Conservation (phyloP, 1,140 invertebrate species). For the Psix sp. region DNA sequence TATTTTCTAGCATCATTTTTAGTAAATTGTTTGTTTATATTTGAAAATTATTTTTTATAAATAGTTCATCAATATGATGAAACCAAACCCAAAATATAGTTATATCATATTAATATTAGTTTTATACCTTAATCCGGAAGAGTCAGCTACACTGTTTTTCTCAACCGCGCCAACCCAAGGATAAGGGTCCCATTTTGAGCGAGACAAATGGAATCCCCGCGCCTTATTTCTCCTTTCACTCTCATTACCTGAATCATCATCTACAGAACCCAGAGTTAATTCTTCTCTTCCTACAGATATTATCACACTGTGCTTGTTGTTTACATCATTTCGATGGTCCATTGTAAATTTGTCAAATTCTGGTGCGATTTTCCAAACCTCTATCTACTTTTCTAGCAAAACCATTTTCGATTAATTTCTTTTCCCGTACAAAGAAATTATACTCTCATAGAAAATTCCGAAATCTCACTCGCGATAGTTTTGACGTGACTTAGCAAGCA, state of each 20-base stretch:
- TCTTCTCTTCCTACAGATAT: constrained; percentile 60
- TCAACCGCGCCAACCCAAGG: constrained; percentile 79
- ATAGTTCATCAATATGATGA: no score
- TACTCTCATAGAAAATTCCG: no score
- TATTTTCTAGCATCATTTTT: no score
- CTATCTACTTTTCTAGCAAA: no score
- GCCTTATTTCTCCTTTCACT: constrained; percentile 62
- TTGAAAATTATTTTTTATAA: no score
- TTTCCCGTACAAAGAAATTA: no score
- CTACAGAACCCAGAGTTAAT: constrained; percentile 33
- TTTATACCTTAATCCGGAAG: constrained; percentile 67
- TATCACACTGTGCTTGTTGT: constrained; percentile 21
- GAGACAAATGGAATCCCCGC: constrained; percentile 81
- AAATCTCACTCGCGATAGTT: neutral
- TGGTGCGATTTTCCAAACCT: no score
- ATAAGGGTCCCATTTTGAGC: constrained; percentile 85
- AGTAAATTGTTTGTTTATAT: no score
- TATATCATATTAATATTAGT: neutral
- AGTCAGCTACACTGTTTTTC: constrained; percentile 66
- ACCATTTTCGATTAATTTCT: neutral
- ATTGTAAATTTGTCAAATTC: no score
- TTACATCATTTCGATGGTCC: constrained; percentile 7
- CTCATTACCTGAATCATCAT: neutral
- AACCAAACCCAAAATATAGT: neutral
- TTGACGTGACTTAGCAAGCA: neutral